Evolutionary conservation across 2,113 vertebrate species (phyloP), one percentile per base, ranked within the genome.

Genomic region (Datnioides undecimradiatus): DNA sequence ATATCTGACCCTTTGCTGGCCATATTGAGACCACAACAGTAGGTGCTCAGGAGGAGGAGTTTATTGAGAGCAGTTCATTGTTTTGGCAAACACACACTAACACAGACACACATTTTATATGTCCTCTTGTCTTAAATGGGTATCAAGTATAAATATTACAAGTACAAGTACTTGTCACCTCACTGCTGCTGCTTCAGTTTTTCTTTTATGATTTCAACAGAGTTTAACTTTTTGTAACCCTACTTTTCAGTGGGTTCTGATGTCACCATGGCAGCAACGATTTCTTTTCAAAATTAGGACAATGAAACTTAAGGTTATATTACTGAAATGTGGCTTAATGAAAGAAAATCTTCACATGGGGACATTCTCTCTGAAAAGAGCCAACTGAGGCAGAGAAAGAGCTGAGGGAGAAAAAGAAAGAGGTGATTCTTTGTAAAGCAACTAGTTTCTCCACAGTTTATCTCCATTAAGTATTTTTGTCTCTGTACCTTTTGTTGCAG

Each of bases 381-480:
- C 31, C 8, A 48, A 21, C 66, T 8, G 29, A 58, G 36, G 52
- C 12, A 14, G 16, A 74, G 34, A 80, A 52, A 25, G 11, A 38
- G 23, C 46, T 64, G 59, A 48, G 48, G 19, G 31, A 25, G 13
- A 55, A 23, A 59, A n/a, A 83, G 13, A 60, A 72, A 66, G 57
- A 40, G 45, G 25, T 41, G 46, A 38, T 54, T 67, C 33, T 60
- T n/a, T 46, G 5, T 38, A 31, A 64, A 62, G 33, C 55, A 27
- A 31, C n/a, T 23, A 11, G 7, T 46, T 70, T 40, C 38, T 16
- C 7, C 21, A 54, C 31, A 59, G 68, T 73, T 63, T 57, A 58
- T 85, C 78, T 68, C 66, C 48, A 72, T 72, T 60, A 63, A 19
- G 17, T 49, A 0, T 54, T 52, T 58, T 46, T 75, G 14, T 65